phyloP scores from a whole-genome alignment of 2,797 vertebrate species.

The Pteropus rufus region DNA sequence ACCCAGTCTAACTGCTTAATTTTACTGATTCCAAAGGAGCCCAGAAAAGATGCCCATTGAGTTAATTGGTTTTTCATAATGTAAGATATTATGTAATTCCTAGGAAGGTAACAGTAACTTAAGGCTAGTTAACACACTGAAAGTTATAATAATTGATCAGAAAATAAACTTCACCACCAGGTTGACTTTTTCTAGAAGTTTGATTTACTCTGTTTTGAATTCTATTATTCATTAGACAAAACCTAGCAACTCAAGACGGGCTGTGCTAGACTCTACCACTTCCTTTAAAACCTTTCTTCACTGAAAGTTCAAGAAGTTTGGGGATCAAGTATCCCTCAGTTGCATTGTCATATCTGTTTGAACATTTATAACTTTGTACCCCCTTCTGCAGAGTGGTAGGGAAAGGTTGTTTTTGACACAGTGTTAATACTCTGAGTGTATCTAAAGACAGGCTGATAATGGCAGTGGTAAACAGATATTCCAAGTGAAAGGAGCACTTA shows the following conservation, averaged over 20 bases:
- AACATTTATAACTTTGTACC: background rate
- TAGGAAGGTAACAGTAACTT: background rate
- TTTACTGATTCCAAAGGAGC: background rate
- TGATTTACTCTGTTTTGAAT: background rate
- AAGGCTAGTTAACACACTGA: background rate
- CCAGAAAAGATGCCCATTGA: background rate
- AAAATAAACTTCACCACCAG: background rate
- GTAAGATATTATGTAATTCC: background rate
- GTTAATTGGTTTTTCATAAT: background rate
- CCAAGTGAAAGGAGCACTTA: background rate
- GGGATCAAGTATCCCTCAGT: background rate
- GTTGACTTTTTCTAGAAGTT: background rate
- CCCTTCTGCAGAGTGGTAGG: background rate
- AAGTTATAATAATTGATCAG: background rate
- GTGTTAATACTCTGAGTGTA: background rate
- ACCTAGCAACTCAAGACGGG: background rate
- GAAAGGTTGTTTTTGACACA: background rate
- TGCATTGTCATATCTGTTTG: background rate
- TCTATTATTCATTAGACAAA: background rate
- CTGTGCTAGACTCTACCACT: accelerated
- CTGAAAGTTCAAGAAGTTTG: background rate
- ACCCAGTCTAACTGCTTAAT: background rate
- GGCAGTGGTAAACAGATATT: background rate
- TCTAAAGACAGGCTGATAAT: background rate
- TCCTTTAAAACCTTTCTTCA: background rate